Conservation (phyloP, 2,888 invertebrate species). For the Lottia scabra region DNA sequence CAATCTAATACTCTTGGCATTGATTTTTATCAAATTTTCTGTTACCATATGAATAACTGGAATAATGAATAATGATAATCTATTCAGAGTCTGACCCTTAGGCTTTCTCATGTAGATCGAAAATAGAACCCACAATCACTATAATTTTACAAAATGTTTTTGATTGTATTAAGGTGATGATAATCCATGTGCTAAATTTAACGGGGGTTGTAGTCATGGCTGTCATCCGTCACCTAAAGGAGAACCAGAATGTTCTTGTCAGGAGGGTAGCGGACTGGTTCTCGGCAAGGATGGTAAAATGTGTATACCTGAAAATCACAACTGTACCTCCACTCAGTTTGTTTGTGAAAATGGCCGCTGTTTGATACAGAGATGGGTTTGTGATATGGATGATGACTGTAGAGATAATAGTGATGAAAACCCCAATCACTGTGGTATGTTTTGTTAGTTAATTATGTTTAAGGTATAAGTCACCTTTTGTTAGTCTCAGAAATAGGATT, state of each 20-base stretch:
- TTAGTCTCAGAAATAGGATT: too few relatives aligned
- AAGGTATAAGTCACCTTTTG: too few relatives aligned
- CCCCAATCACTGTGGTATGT: conserved; percentile 58
- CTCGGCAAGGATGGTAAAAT: conserved; percentile 92
- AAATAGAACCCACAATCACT: too few relatives aligned
- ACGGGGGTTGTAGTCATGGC: conserved; percentile 93
- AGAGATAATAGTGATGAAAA: conserved; percentile 62
- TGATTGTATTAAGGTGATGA: conserved; percentile 39
- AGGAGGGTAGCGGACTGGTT: conserved; percentile 81
- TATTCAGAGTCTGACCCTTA: too few relatives aligned
- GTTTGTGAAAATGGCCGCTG: conserved; percentile 94
- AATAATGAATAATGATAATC: too few relatives aligned
- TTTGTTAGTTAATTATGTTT: too few relatives aligned
- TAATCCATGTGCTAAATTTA: conserved; percentile 80
- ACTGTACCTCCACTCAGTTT: conserved; percentile 76
- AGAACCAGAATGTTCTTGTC: conserved; percentile 82
- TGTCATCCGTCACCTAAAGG: conserved; percentile 91
- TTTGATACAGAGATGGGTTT: conserved; percentile 93
- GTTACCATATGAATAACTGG: too few relatives aligned
- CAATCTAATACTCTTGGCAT: too few relatives aligned
- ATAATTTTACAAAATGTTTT: too few relatives aligned
- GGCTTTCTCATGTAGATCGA: too few relatives aligned
- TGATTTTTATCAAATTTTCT: too few relatives aligned
- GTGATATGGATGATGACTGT: conserved; percentile 82
- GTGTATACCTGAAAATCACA: conserved; percentile 82